These are phyloP conservation scores for Antedon mediterranea DNA, from an alignment of 53 echinoderm and acorn worm genomes.

Conservation along the genomic window DNA sequence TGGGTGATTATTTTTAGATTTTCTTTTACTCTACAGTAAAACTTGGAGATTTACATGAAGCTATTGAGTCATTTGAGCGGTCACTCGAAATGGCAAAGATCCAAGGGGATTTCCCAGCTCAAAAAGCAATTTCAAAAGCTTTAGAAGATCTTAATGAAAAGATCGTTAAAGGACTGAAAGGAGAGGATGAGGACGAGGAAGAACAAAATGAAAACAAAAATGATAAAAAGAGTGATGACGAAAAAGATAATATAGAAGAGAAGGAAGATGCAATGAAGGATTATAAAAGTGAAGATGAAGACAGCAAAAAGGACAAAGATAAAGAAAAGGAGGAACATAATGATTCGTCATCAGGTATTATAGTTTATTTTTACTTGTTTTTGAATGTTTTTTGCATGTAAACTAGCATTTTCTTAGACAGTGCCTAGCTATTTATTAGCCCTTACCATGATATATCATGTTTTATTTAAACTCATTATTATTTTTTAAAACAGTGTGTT, in stretches of 20 bases:
- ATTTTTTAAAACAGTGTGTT: too few relatives aligned
- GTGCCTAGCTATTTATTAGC: too few relatives aligned
- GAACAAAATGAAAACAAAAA: constrained; percentile 31
- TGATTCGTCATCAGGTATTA: background rate
- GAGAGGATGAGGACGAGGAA: constrained; percentile 52
- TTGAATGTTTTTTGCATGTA: too few relatives aligned
- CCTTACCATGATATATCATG: too few relatives aligned
- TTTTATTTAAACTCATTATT: too few relatives aligned
- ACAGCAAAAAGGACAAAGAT: background rate
- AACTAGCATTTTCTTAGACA: too few relatives aligned
- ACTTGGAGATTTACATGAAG: constrained; percentile 92
- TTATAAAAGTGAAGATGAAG: constrained; percentile 21
- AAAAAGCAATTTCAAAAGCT: constrained; percentile 83
- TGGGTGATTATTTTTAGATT: too few relatives aligned
- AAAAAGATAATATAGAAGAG: constrained; percentile 18
- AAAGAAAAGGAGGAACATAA: background rate
- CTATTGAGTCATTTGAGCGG: constrained; percentile 92
- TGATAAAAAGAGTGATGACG: constrained; percentile 17
- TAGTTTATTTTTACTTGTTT: too few relatives aligned
- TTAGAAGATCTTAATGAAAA: constrained; percentile 91
- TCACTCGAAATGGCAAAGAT: constrained; percentile 96
- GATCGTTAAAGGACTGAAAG: constrained; percentile 91
- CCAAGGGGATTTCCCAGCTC: constrained; percentile 84
- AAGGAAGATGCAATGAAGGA: constrained; percentile 17
- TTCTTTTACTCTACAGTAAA: constrained; percentile 36